Percentiles rank a stretch among this genome's conserved stretches.
phyloP scores from a whole-genome alignment of 1,140 invertebrate genomes.

The Eueides isabella region DNA sequence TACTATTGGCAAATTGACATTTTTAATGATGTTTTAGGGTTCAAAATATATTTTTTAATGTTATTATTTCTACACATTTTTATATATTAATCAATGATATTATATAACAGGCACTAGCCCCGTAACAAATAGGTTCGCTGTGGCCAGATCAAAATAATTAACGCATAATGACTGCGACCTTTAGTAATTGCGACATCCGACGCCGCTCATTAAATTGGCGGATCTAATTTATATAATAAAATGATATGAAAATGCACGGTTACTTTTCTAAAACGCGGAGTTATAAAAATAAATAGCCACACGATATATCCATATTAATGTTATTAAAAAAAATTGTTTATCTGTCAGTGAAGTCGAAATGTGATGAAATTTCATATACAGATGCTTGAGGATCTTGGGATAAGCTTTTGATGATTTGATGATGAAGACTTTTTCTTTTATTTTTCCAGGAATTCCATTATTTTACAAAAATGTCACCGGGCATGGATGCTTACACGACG shows the following conservation, averaged over 20 bases:
- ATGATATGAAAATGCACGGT: conserved; percentile 1
- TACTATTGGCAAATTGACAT: too few species aligned
- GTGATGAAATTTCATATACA: too few species aligned
- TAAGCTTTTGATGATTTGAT: too few species aligned
- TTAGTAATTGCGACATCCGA: conserved; percentile 46
- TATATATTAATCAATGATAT: conserved; percentile 1
- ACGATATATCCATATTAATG: too few species aligned
- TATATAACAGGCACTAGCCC: conserved; percentile 40
- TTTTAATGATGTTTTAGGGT: neutral
- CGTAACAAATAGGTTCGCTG: conserved; percentile 35
- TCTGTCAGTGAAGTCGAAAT: too few species aligned
- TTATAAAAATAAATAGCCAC: neutral
- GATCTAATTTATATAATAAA: conserved; percentile 35
- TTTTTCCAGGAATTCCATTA: too few species aligned
- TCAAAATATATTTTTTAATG: neutral
- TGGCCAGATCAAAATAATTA: conserved; percentile 42
- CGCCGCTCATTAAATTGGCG: conserved; percentile 32
- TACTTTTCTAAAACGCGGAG: neutral
- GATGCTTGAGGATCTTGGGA: too few species aligned
- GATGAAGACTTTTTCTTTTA: too few species aligned
- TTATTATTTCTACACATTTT: neutral
- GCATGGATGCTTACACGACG: too few species aligned
- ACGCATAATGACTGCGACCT: conserved; percentile 42
- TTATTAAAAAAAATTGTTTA: too few species aligned
- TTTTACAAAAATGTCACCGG: too few species aligned